phyloP scores from a whole-genome alignment of 64 coral and sea anemone genomes.

The Stichodactyla mertensii region DNA sequence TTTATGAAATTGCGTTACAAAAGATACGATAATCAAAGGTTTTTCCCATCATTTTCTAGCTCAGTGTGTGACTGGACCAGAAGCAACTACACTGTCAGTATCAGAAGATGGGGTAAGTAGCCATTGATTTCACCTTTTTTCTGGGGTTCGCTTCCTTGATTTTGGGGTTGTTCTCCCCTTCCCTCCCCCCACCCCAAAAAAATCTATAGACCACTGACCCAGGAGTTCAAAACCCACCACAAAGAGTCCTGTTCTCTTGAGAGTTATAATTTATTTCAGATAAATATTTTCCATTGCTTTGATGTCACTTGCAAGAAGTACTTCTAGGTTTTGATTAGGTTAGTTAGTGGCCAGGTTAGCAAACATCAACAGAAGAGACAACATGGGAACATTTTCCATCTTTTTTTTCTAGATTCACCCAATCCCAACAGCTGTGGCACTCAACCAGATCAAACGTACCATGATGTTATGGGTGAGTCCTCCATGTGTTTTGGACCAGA shows the following conservation, averaged over 20 bases:
- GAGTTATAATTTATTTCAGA: no score
- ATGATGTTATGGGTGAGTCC: slow-evolving; percentile 71
- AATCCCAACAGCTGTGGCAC: slow-evolving; percentile 61
- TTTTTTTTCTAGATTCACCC: slow-evolving; percentile 62
- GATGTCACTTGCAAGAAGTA: no score
- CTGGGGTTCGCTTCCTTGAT: no score
- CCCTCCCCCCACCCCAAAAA: no score
- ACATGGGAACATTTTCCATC: not conserved
- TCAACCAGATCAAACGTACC: slow-evolving; percentile 70
- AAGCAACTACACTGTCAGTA: slow-evolving; percentile 25
- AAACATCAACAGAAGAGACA: no score
- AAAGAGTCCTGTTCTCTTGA: no score
- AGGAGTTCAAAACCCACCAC: no score
- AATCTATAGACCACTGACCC: no score
- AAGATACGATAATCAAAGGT: not conserved
- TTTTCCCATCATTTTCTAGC: slow-evolving; percentile 24
- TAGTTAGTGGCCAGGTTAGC: not conserved
- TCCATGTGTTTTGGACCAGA: not conserved
- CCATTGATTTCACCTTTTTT: no score
- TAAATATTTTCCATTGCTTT: no score
- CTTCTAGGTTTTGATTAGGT: no score
- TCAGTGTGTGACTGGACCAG: slow-evolving; percentile 82
- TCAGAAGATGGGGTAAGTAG: slow-evolving; percentile 51
- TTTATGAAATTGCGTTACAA: not conserved
- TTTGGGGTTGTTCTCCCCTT: no score